A percentile compares a stretch with the other conserved stretches of the same genome.
Evolutionary conservation across 2,888 invertebrate genomes (phyloP).

Genomic region (Slavum lentiscoides): DNA sequence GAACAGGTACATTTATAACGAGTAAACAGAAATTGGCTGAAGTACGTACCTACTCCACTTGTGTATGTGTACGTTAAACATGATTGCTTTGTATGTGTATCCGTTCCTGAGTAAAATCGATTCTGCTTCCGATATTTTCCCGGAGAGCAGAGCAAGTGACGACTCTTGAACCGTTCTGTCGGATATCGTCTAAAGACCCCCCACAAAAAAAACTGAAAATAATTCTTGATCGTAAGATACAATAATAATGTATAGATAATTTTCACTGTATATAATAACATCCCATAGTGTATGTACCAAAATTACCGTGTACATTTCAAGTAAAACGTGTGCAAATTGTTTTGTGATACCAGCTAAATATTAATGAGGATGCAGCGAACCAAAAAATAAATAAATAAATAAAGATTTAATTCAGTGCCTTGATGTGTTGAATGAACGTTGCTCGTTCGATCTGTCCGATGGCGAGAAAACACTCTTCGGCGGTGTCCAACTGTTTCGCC

Average conservation of each 20-base stretch:
- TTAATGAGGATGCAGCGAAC: too few species aligned
- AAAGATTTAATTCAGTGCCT: conserved; percentile 65
- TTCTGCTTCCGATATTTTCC: conserved; percentile 73
- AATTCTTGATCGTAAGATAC: too few species aligned
- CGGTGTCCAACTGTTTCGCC: conserved; percentile 81
- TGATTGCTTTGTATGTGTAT: conserved; percentile 71
- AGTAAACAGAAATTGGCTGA: too few species aligned
- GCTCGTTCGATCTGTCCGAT: conserved; percentile 87
- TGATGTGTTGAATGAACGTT: conserved; percentile 78
- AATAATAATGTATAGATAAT: too few species aligned
- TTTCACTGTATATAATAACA: too few species aligned
- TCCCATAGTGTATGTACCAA: too few species aligned
- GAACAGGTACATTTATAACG: too few species aligned
- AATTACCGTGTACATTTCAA: too few species aligned
- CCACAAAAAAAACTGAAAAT: neutral
- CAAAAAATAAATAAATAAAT: too few species aligned
- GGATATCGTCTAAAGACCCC: conserved; percentile 61
- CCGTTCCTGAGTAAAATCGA: conserved; percentile 71
- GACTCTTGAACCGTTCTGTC: conserved; percentile 67
- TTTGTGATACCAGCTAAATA: too few species aligned
- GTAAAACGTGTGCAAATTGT: too few species aligned
- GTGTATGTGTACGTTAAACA: conserved; percentile 71
- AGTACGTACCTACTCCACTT: conserved; percentile 71
- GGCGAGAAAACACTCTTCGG: conserved; percentile 93
- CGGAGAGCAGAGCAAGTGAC: conserved; percentile 70